phyloP scores from a whole-genome alignment of 2,888 invertebrate genomes.

The Norana najaformis region DNA sequence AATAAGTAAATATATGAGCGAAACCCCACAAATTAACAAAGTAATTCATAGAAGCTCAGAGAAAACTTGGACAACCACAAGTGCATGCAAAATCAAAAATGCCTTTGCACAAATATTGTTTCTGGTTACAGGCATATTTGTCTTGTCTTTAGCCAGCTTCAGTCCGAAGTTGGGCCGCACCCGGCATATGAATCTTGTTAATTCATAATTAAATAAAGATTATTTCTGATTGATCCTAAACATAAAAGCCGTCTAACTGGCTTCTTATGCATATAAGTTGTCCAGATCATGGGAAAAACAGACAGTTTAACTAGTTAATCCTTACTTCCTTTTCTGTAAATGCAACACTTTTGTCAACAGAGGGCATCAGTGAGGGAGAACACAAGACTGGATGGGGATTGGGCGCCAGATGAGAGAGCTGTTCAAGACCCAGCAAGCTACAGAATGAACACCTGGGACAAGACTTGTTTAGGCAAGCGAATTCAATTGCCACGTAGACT shows the following conservation, averaged over 20 bases:
- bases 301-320: neutral
- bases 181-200: neutral
- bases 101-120: too few relatives aligned
- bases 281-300: too few relatives aligned
- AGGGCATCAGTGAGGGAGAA: neutral
- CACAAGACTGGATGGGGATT: constrained; percentile 45
- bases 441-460: constrained; percentile 58
- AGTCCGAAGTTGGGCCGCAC: too few relatives aligned
- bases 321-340: neutral
- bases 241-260: neutral
- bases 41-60: neutral
- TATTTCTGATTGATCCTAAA: neutral
- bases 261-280: neutral
- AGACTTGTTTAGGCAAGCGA: constrained; percentile 56
- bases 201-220: neutral
- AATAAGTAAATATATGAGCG: neutral
- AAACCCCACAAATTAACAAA: neutral
- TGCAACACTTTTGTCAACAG: neutral
- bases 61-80: neutral
- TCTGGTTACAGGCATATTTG: too few relatives aligned
- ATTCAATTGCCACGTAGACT: constrained; percentile 42
- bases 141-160: too few relatives aligned
- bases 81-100: neutral
- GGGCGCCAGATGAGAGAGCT: constrained; percentile 57
- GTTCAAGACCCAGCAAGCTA: constrained; percentile 51